Conservation (phyloP, 2,113 vertebrate genomes). For the Equus przewalskii region DNA sequence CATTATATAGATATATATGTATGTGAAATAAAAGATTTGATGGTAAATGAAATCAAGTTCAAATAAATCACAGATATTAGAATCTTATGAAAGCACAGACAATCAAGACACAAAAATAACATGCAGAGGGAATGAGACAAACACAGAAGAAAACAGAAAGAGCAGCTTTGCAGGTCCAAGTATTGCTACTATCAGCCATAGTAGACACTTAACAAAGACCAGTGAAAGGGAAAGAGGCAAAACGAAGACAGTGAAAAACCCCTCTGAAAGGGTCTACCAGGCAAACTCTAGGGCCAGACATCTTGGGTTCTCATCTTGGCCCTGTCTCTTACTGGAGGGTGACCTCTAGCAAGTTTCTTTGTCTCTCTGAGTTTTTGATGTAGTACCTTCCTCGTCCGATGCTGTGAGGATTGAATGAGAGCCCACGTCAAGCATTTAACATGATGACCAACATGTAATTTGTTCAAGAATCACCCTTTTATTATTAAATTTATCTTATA, state of each 20-base stretch:
- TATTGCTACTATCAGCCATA: too few species aligned
- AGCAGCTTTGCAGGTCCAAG: background rate
- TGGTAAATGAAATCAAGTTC: conserved; percentile 9
- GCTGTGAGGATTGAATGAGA: background rate
- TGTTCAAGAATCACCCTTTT: background rate
- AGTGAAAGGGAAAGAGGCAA: background rate
- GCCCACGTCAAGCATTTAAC: background rate
- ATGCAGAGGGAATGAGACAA: background rate
- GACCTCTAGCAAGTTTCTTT: background rate
- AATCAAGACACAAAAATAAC: background rate
- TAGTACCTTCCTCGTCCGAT: background rate
- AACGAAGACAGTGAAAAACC: background rate
- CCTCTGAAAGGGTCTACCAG: background rate
- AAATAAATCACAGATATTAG: background rate
- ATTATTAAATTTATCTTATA: background rate
- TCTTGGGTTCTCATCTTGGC: background rate
- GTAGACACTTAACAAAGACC: background rate
- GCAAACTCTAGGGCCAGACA: background rate
- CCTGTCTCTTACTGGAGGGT: background rate
- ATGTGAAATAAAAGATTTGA: background rate
- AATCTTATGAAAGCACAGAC: background rate
- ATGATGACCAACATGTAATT: background rate
- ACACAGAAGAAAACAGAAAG: background rate
- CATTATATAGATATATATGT: background rate
- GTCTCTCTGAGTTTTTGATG: background rate